phyloP scores from a whole-genome alignment of 2,888 invertebrate genomes.

The Agonopterix heracliana region DNA sequence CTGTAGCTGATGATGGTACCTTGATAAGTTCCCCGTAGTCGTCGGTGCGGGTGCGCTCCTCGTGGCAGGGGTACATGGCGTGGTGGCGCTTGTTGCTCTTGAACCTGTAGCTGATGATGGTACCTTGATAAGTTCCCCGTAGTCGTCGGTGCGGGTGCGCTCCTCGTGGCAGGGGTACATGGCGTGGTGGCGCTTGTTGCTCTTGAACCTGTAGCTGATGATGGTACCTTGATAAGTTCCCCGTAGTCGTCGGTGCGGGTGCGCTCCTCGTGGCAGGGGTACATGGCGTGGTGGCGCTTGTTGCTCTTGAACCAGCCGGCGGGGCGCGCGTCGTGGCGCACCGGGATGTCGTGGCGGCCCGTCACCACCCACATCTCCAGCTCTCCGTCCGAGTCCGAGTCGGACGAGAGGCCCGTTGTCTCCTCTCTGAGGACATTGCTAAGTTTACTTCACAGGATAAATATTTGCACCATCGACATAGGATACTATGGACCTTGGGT shows the following conservation, averaged over 20 bases:
- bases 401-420: constrained; percentile 83
- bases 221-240: constrained; percentile 85
- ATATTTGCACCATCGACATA: too few species aligned
- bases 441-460: neutral
- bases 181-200: constrained; percentile 92
- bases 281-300: constrained; percentile 97
- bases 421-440: constrained; percentile 72
- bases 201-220: too few species aligned
- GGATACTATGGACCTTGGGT: too few species aligned
- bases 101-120: too few species aligned
- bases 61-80: too few species aligned
- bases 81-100: too few species aligned
- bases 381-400: constrained; percentile 86
- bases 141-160: constrained; percentile 93
- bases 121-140: constrained; percentile 93
- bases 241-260: constrained; percentile 97
- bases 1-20: too few species aligned
- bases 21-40: too few species aligned
- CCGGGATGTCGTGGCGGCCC: constrained; percentile 92
- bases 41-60: too few species aligned
- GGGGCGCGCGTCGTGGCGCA: constrained; percentile 80
- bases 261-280: constrained; percentile 94
- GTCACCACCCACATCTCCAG: constrained; percentile 89
- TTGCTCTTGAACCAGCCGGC: constrained; percentile 75
- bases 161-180: constrained; percentile 98